Base-by-base conservation (phyloP, 2,113 vertebrate species). In the Paratilapia polleni region DNA sequence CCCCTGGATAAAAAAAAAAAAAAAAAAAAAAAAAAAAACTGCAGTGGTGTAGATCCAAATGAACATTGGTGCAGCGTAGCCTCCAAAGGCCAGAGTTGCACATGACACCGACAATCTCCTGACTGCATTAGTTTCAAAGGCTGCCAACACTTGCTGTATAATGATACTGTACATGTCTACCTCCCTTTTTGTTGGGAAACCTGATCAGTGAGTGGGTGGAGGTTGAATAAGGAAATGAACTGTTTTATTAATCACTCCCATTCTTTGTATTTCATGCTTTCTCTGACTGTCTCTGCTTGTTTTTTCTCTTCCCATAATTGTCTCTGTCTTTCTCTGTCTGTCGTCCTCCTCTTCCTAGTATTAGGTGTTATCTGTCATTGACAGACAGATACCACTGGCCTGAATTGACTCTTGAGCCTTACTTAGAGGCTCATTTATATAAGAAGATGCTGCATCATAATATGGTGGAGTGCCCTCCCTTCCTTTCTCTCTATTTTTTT, bases 1-100 rank as follows among this genome's bases (percentile, higher is more conserved):
- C 31, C 49, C 19, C n/a, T 58, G 38, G 58, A 38, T 22, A 62
- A 36, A 80, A n/a, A n/a, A n/a, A n/a, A n/a, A n/a, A n/a, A n/a
- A n/a, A 36, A n/a, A n/a, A n/a, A n/a, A n/a, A n/a, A n/a, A n/a
- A 54, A 74, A 26, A 52, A 62, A 80, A 11, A 6, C 86, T 83
- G 84, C 87, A 89, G 61, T 31, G 79, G 9, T 34, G 14, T 58
- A 61, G 73, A 19, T 43, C 41, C 43, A 15, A 47, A 15, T 13
- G 5, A 66, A 17, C 3, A 3, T 83, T 91, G 84, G 82, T 92
- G 89, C 91, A 89, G 88, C 88, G 89, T n/a, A 12, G 1, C 89
- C 87, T 56, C 85, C 41, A 14, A n/a, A 78, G 88, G 81, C 70
- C 12, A 17, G 66, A 17, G 36, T 31, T 26, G 57, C 41, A 47